A percentile compares a stretch with the other conserved stretches of the same genome.
These are phyloP conservation scores for Chelonia mydas DNA, from an alignment of 2,797 vertebrate species.

Conservation along the genomic window DNA sequence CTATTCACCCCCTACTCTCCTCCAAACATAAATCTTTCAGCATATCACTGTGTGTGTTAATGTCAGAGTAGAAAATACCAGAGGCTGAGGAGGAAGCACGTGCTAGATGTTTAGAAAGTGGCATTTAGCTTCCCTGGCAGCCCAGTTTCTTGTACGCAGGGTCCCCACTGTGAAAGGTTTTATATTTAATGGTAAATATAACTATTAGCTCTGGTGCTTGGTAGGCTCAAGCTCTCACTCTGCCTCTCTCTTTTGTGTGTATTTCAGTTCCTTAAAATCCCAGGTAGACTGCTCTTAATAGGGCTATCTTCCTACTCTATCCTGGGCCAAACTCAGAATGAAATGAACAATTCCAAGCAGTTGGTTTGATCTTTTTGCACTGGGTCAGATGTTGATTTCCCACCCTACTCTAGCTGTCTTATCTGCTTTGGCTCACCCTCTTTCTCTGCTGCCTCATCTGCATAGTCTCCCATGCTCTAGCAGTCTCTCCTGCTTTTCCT, in stretches of 20 bases:
- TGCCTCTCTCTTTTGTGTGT: fast-evolving
- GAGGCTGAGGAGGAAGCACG: neutral
- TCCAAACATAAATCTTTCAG: neutral
- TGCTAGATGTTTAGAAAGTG: neutral
- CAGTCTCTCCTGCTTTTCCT: fast-evolving
- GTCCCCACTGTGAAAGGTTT: neutral
- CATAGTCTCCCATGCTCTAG: neutral
- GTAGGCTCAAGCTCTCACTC: fast-evolving
- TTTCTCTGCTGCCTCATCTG: neutral
- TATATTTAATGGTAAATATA: neutral
- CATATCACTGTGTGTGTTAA: fast-evolving
- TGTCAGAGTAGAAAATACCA: neutral
- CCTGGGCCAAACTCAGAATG: neutral
- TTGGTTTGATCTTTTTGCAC: neutral
- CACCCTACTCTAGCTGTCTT: fast-evolving
- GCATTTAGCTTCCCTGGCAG: neutral
- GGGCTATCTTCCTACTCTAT: fast-evolving
- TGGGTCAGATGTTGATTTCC: fast-evolving
- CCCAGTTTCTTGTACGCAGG: neutral
- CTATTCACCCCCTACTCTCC: fast-evolving
- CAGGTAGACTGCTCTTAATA: fast-evolving
- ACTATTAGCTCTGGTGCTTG: fast-evolving
- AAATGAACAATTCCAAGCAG: fast-evolving
- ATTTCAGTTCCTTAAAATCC: no score
- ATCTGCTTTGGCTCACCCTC: neutral